Evolutionary conservation across 1,140 invertebrate species (phyloP), one percentile per base, ranked within the genome.

Genomic region (Calephelis nemesis): DNA sequence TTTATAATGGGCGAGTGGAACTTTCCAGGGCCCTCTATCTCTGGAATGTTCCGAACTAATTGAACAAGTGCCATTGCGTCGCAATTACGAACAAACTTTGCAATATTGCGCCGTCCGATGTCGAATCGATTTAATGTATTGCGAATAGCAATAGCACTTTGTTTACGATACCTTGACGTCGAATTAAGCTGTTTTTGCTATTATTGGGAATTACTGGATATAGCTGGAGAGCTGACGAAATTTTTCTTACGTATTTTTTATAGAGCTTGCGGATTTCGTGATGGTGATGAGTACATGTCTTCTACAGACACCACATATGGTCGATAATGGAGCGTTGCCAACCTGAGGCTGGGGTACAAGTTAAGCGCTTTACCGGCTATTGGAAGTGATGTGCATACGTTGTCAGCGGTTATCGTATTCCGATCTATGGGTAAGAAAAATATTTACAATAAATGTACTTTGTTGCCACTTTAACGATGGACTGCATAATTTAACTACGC

Each of bases 1-100:
- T 79, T 79, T 75, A 79, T 79, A 79, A 79, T 79, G 74, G 77
- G 66, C 50, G 69, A 52, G 68, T 72, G 62, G 72, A 77, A 79
- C 65, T 76, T 76, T 68, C 62, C 65, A 68, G 60, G 47, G 60
- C 62, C 65, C 62, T 63, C 68, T 72, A 65, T 68, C 62, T 68
- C 62, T 63, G 73, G 76, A 74, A 68, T 70, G 63, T 73, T 70
- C 58, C 19, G 49, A 77, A 79, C 75, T 79, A 79, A 79, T 79
- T 77, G 77, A 79, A 77, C 75, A 75, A 74, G 63, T 74, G 73
- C 77, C 72, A 76, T 74, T 63, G 62, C 68, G 58, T 69, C 52
- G 63, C 69, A 67, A 71, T 71, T 69, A 75, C 67, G 69, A 69
- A 67, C 63, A 71, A 75, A 75, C 67, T 75, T 73, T 63, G 45